Evolutionary conservation across 2,113 vertebrate species (phyloP).

Genomic region (Bothrops jararaca): DNA sequence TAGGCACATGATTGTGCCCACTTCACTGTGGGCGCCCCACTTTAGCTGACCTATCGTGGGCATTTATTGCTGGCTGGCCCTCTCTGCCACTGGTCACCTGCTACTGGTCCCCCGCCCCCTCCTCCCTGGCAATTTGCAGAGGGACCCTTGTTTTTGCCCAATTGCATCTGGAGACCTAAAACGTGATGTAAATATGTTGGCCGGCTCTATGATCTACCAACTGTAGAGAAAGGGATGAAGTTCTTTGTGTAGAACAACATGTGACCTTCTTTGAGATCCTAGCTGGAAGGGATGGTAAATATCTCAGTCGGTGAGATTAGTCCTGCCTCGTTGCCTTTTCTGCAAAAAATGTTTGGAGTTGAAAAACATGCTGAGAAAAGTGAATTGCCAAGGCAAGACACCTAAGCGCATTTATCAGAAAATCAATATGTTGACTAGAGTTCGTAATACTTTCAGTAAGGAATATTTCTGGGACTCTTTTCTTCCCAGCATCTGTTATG

Average conservation of each 20-base stretch:
- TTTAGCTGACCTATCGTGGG: background rate
- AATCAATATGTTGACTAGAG: background rate
- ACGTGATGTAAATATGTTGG: background rate
- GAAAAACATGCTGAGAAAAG: background rate
- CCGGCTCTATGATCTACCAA: background rate
- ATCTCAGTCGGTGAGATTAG: constrained; percentile 7
- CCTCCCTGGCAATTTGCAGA: background rate
- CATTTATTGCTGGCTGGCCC: background rate
- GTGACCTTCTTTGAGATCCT: background rate
- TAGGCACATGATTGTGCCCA: background rate
- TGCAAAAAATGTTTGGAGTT: background rate
- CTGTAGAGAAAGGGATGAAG: background rate
- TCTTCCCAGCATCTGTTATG: background rate
- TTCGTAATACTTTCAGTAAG: background rate
- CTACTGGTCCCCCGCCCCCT: background rate
- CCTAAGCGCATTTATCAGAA: background rate
- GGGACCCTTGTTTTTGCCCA: background rate
- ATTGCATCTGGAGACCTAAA: background rate
- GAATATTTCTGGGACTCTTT: background rate
- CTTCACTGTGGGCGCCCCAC: background rate
- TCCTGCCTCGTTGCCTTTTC: constrained; percentile 9
- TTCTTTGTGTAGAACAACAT: background rate
- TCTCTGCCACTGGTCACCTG: background rate
- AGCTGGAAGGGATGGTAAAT: background rate
- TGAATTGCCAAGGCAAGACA: background rate